Evolutionary conservation across 2,113 vertebrate species (phyloP).

Genomic region (Cololabis saira): DNA sequence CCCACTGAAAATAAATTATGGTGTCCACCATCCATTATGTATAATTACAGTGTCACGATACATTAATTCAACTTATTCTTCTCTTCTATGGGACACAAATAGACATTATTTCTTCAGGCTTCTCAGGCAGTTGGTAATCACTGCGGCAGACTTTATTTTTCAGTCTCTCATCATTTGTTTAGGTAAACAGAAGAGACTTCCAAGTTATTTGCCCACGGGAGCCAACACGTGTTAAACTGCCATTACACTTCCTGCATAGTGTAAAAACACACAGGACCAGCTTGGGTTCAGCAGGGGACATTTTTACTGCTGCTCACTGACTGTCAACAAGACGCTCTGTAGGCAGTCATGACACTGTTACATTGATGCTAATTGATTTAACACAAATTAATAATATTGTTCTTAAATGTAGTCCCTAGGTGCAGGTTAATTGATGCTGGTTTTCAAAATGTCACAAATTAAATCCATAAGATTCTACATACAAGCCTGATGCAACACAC

Average conservation of each 20-base stretch:
- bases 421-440: too few relatives aligned
- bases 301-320: constrained; percentile 24
- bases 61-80: too few relatives aligned
- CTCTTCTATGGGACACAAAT: too few relatives aligned
- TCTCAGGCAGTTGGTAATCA: constrained; percentile 53
- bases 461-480: too few relatives aligned
- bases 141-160: constrained; percentile 47
- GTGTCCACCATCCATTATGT: too few relatives aligned
- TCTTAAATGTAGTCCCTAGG: background rate
- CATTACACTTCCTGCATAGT: constrained; percentile 16
- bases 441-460: too few relatives aligned
- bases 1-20: too few relatives aligned
- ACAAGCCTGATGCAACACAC: too few relatives aligned
- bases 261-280: constrained; percentile 41
- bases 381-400: background rate
- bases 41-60: too few relatives aligned
- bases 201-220: constrained; percentile 42
- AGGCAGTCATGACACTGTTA: background rate
- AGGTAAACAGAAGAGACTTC: constrained; percentile 52
- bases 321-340: constrained; percentile 16
- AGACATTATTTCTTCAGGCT: constrained; percentile 27
- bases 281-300: constrained; percentile 8
- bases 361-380: constrained; percentile 2
- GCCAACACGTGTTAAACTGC: constrained; percentile 43
- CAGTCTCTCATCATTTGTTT: constrained; percentile 58